Conservation (phyloP, 92 coral and sea anemone genomes). For the Bergia sp. region DNA sequence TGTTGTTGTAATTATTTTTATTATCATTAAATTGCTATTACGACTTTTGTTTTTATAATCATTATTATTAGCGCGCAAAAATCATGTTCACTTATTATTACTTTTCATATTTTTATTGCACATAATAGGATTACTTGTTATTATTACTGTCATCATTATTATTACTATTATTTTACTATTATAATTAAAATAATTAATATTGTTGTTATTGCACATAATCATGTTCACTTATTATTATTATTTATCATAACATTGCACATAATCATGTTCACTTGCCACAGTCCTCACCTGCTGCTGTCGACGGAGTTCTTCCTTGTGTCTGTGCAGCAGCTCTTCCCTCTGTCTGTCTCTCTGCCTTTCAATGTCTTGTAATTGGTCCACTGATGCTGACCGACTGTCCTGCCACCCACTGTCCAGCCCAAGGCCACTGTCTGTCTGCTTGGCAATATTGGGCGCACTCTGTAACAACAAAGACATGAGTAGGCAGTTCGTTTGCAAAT, state of each 20-base stretch:
- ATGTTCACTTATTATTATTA: too few relatives aligned
- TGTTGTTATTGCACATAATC: too few relatives aligned
- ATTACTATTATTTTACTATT: too few relatives aligned
- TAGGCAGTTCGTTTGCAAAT: background rate
- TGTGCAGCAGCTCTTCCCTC: constrained; percentile 13
- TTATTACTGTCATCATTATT: too few relatives aligned
- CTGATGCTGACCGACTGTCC: constrained; percentile 36
- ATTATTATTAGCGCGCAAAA: too few relatives aligned
- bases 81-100: too few relatives aligned
- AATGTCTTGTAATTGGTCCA: constrained; percentile 28
- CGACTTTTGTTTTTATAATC: too few relatives aligned
- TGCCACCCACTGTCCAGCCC: constrained; percentile 49
- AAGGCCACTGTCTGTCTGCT: constrained; percentile 42
- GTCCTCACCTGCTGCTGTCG: constrained; percentile 36
- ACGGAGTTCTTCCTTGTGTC: constrained; percentile 41
- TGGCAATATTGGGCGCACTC: constrained; percentile 79
- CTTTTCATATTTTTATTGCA: too few relatives aligned
- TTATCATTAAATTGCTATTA: too few relatives aligned
- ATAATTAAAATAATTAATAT: too few relatives aligned
- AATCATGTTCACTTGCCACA: background rate
- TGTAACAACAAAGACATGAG: constrained; percentile 36
- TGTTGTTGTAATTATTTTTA: too few relatives aligned
- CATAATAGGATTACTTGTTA: too few relatives aligned
- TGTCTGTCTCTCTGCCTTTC: constrained; percentile 17
- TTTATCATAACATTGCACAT: background rate